Conservation (phyloP, 2,888 invertebrate species). For the Fissipunctia ypsillon region DNA sequence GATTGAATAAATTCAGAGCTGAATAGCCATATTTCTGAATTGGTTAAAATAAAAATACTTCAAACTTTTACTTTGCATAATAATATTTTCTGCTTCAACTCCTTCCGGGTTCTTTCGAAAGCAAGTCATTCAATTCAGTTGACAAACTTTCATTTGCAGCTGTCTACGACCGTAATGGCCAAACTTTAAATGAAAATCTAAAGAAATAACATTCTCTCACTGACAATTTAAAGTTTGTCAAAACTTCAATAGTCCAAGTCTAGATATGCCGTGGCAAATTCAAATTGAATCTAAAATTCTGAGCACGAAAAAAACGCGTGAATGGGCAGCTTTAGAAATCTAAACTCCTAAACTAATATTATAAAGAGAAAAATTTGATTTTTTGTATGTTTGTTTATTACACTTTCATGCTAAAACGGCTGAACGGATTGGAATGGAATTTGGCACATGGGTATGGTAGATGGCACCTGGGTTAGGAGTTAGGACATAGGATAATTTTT, state of each 20-base stretch:
- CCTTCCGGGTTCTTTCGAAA: conserved; percentile 26
- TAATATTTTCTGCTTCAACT: conserved; percentile 2
- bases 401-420: too few species aligned
- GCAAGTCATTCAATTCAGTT: conserved; percentile 16
- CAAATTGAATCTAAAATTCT: conserved; percentile 44
- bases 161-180: not conserved
- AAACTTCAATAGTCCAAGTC: conserved; percentile 13
- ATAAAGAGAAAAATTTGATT: too few species aligned
- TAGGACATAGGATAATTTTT: too few species aligned
- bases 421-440: too few species aligned
- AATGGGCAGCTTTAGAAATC: conserved; percentile 33
- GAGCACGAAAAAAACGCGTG: conserved; percentile 41
- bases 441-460: too few species aligned
- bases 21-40: not conserved
- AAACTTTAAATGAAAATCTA: not conserved
- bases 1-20: too few species aligned
- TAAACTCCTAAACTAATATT: too few species aligned
- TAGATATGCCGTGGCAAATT: conserved; percentile 43
- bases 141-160: conserved; percentile 37
- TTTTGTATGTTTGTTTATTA: too few species aligned
- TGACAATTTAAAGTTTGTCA: conserved; percentile 11
- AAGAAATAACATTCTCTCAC: not conserved
- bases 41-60: not conserved
- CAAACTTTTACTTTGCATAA: conserved; percentile 29
- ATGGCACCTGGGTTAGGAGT: too few species aligned